Conservation (phyloP, 2,797 vertebrate genomes). For the Eurystomus glaucurus region DNA sequence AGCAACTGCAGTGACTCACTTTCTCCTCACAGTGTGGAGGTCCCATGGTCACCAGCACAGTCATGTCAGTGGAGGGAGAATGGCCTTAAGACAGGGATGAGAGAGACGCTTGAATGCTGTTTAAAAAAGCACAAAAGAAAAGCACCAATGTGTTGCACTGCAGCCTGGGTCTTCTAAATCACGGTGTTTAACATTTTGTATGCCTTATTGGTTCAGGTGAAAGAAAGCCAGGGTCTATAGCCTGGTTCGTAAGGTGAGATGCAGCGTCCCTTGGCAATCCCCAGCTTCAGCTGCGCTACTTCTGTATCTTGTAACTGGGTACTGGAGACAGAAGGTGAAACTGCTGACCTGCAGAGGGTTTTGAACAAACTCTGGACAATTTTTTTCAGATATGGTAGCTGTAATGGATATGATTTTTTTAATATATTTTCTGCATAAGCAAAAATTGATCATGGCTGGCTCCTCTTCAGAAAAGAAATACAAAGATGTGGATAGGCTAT, state of each 20-base stretch:
- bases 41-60: neutral
- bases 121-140: neutral
- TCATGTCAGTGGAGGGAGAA: slow-evolving; percentile 14
- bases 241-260: neutral
- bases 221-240: neutral
- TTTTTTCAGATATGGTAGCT: neutral
- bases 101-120: neutral
- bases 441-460: neutral
- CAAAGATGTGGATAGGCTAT: neutral
- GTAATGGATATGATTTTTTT: neutral
- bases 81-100: neutral
- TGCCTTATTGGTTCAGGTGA: neutral
- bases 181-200: neutral
- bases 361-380: neutral
- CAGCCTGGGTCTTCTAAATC: neutral
- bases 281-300: neutral
- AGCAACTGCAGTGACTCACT: slow-evolving; percentile 26
- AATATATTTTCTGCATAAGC: neutral
- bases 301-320: neutral
- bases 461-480: neutral
- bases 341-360: neutral
- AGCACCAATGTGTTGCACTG: accelerated
- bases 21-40: neutral
- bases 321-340: neutral
- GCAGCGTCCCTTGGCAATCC: neutral